Evolutionary conservation across 2,797 vertebrate genomes (phyloP).

Genomic region (Acipenser transmontanus): DNA sequence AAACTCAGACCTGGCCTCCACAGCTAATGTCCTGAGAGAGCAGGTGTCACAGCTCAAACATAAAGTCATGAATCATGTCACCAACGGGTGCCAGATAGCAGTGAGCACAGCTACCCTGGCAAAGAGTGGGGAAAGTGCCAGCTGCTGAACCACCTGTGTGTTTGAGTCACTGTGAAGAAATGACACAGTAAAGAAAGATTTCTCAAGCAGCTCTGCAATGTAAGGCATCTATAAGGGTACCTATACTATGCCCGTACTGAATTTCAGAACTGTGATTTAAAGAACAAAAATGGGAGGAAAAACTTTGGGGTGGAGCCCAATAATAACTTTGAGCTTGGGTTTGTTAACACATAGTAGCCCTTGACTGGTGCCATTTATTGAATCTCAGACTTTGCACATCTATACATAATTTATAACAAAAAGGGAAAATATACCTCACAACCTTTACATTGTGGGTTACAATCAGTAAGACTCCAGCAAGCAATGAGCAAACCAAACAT

Average conservation of each 20-base stretch:
- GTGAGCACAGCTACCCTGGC: conserved; percentile 38
- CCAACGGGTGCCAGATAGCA: conserved; percentile 73
- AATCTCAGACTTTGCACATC: not conserved
- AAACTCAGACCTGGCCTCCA: conserved; percentile 78
- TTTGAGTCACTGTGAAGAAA: conserved; percentile 18
- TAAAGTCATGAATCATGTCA: conserved; percentile 80
- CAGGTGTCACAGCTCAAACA: conserved; percentile 80
- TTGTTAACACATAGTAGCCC: no score
- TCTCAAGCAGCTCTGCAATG: conserved; percentile 6
- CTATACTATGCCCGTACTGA: no score
- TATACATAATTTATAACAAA: not conserved
- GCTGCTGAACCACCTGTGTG: conserved; percentile 48
- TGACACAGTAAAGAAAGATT: conserved; percentile 8
- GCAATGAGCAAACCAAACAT: not conserved
- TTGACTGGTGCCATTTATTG: no score
- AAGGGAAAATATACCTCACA: conserved; percentile 1
- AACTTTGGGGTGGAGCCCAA: no score
- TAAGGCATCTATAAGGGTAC: no score
- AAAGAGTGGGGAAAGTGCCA: conserved; percentile 48
- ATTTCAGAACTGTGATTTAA: no score
- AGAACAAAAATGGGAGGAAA: no score
- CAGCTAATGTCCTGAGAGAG: conserved; percentile 70
- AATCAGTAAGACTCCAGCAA: not conserved
- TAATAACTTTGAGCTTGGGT: no score
- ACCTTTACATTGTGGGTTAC: not conserved